Evolutionary conservation across 2,888 invertebrate genomes (phyloP).

Genomic region (Cantharis lateralis): DNA sequence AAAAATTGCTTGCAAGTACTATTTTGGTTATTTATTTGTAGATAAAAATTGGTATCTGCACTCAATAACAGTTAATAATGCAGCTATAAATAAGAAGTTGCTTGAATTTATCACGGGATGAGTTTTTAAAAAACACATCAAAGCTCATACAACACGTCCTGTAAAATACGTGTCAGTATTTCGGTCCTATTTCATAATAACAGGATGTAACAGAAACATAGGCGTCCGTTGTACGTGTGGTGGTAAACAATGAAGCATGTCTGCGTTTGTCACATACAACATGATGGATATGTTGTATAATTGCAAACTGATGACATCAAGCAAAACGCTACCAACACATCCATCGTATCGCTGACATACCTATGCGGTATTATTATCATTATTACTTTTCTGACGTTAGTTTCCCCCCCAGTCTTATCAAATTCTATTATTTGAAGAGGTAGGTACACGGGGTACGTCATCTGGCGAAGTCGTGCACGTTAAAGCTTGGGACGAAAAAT

Average conservation of each 20-base stretch:
- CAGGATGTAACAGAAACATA: conserved; percentile 32
- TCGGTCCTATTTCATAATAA: conserved; percentile 31
- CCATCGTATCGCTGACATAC: conserved; percentile 19
- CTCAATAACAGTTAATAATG: not conserved
- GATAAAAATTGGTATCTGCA: not conserved
- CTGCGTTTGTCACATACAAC: conserved; percentile 40
- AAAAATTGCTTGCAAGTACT: not conserved
- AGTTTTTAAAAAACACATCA: conserved; percentile 12
- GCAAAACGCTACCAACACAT: conserved; percentile 12
- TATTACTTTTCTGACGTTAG: conserved; percentile 10
- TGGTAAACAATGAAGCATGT: conserved; percentile 38
- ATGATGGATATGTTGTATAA: conserved; percentile 42
- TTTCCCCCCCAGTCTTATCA: not conserved
- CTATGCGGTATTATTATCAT: conserved; percentile 24
- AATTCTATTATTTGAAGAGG: not conserved
- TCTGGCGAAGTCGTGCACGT: not conserved
- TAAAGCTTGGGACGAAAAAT: not conserved
- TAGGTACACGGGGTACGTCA: not conserved
- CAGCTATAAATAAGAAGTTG: not conserved
- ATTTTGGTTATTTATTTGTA: not conserved
- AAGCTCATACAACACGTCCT: conserved; percentile 25
- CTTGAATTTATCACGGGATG: not conserved
- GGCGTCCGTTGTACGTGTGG: conserved; percentile 30
- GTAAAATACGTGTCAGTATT: conserved; percentile 30
- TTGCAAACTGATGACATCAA: conserved; percentile 37